Conservation (phyloP, 2,888 invertebrate genomes). For the Dynastes grantii region DNA sequence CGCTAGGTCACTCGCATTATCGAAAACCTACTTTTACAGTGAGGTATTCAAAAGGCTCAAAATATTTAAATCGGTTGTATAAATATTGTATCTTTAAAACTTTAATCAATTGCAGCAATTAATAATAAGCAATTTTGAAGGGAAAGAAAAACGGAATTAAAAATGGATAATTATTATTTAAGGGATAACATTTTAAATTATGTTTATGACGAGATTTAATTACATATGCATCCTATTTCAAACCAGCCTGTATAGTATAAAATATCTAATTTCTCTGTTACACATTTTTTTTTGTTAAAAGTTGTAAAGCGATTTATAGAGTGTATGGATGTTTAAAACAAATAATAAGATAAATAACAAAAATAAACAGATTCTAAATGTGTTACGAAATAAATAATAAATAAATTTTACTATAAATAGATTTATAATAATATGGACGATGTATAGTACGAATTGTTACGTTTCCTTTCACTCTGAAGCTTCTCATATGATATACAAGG, state of each 20-base stretch:
- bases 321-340: neutral
- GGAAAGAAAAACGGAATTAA: neutral
- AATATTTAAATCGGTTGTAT: neutral
- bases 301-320: neutral
- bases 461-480: neutral
- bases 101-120: neutral
- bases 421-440: neutral
- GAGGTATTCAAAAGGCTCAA: neutral
- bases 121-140: neutral
- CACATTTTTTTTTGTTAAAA: no score
- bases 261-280: no score
- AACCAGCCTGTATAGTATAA: neutral
- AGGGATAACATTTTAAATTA: neutral
- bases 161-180: neutral
- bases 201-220: conserved; percentile 47
- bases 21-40: no score
- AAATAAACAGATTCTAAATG: conserved; percentile 12
- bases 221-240: neutral
- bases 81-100: neutral
- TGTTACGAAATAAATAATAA: neutral
- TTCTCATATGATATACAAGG: neutral
- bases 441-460: neutral
- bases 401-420: neutral
- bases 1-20: no score
- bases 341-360: neutral